Evolutionary conservation across 2,797 vertebrate genomes (phyloP).

Genomic region (Dicrostonyx torquatus): DNA sequence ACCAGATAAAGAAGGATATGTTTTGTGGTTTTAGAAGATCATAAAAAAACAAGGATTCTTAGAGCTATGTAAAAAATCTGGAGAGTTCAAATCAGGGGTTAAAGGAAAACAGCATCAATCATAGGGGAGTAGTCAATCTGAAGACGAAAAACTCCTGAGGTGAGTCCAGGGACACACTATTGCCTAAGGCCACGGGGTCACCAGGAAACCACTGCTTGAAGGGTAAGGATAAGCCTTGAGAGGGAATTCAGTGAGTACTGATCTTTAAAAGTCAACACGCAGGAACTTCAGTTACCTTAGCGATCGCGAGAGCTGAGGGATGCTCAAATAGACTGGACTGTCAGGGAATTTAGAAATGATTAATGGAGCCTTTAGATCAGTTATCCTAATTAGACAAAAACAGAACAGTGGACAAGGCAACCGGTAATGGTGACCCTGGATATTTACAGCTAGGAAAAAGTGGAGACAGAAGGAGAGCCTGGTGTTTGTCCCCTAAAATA

Average conservation of each 20-base stretch:
- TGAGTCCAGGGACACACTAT: too few relatives aligned
- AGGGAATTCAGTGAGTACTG: neutral
- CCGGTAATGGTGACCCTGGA: neutral
- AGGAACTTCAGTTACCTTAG: neutral
- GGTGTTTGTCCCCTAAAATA: neutral
- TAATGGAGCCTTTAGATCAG: neutral
- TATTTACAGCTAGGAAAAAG: neutral
- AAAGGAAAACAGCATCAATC: neutral
- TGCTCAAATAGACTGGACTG: neutral
- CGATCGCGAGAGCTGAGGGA: neutral
- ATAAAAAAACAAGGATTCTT: neutral
- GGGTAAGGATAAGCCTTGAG: neutral
- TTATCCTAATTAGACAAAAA: neutral
- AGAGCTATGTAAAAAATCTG: neutral
- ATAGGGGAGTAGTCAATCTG: neutral
- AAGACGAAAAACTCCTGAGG: neutral
- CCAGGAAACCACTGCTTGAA: neutral
- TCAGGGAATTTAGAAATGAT: neutral
- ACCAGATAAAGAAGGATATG: neutral
- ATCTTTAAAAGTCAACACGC: neutral
- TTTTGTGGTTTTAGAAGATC: neutral
- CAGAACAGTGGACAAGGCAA: neutral
- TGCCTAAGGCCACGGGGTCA: neutral
- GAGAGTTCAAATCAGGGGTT: neutral
- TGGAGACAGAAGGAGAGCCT: neutral